Evolutionary conservation across 2,797 vertebrate genomes (phyloP), one percentile per base, ranked within the genome.

Genomic region (Eutrigla gurnardus): DNA sequence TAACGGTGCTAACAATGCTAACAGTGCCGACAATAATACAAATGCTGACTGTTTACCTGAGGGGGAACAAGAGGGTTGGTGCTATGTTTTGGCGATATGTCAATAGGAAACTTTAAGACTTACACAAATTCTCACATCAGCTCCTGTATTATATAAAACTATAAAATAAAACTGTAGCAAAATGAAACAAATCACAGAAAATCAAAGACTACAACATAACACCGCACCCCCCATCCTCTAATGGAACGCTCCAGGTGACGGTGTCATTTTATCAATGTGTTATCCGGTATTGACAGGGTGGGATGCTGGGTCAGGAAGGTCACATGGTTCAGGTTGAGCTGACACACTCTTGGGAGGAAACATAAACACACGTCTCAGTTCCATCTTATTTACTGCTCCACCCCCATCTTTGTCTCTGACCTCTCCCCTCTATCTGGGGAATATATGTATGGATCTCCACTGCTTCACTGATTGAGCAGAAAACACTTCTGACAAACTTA

Each of bases 381-480:
- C 66, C 59, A 81, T 81, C 86, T 93, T 89, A 90, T 91, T 92
- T 89, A 88, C 88, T 84, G 73, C 73, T 71, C 32, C 39, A 83
- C 76, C 75, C 49, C 75, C 87, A 79, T 83, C 85, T 87, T 85
- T 81, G 65, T 62, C 49, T 66, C 33, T 83, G 76, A 90, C 87
- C 88, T 64, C 42, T 89, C 83, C 88, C 79, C 83, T 73, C 73
- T 65, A 65, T 61, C 66, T 74, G 57, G 73, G 80, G 72, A 84
- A 82, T 77, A 83, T 55, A 58, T 32, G 32, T 81, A 87, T 88
- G 52, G 78, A 86, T 89, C 54, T 58, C 66, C 63, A 9, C 72
- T 65, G 78, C 72, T 69, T 66, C 65, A 60, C 76, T 71, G 79
- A 70, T 79, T 85, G 85, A 92, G 68, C 80, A 52, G 60, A 77